phyloP scores from a whole-genome alignment of 2,888 invertebrate genomes.

The Octodonta nipae region DNA sequence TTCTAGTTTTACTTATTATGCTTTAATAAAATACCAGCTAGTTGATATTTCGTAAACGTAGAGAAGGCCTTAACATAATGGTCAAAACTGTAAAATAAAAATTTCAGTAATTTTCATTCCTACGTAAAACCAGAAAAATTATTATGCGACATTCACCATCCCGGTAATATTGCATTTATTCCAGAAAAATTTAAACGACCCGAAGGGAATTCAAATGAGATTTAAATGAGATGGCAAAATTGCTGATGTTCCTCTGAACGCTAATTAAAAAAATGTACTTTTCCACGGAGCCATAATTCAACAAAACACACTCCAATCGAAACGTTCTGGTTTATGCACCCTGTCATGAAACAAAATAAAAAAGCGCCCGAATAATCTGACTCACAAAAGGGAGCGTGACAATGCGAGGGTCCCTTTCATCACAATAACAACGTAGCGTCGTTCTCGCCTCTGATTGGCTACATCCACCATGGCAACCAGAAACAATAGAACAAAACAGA shows the following conservation, averaged over 20 bases:
- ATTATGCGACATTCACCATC: too few species aligned
- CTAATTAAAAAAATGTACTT: conserved; percentile 4
- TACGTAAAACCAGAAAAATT: too few species aligned
- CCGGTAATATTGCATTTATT: too few species aligned
- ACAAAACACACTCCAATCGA: conserved; percentile 21
- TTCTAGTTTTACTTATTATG: too few species aligned
- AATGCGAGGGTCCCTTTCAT: conserved; percentile 26
- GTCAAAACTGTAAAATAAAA: too few species aligned
- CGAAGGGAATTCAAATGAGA: conserved; percentile 4
- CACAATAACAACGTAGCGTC: conserved; percentile 26
- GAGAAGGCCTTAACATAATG: too few species aligned
- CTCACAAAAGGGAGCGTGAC: conserved; percentile 24
- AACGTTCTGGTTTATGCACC: conserved; percentile 15
- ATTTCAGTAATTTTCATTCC: too few species aligned
- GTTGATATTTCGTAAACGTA: too few species aligned
- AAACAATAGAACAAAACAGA: conserved; percentile 26
- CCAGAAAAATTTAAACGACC: too few species aligned
- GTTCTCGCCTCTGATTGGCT: conserved; percentile 26
- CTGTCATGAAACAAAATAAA: background rate
- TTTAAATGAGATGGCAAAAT: conserved; percentile 3
- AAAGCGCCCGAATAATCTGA: conserved; percentile 24
- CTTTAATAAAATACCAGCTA: too few species aligned
- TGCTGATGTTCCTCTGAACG: conserved; percentile 3
- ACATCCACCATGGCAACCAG: conserved; percentile 21
- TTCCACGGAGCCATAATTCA: conserved; percentile 5